Base-by-base conservation (phyloP, 2,888 invertebrate genomes). In the Choristoneura rosaceana region DNA sequence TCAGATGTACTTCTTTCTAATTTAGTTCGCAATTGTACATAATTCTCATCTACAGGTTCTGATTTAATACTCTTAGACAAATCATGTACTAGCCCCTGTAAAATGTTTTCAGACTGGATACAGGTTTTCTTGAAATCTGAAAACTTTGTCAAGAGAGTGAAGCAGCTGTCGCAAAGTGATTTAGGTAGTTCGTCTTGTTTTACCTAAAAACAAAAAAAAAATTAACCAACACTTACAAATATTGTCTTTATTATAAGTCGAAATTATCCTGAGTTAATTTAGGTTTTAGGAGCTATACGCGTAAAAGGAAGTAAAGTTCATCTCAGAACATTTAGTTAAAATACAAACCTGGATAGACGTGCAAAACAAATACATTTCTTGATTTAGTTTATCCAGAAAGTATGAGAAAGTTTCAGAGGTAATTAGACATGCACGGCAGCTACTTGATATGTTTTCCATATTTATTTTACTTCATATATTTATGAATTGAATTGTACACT, bases 361-460 rank as follows among this genome's bases (percentile, higher is more conserved):
- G 75, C 94, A 94, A 80, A 89, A 94, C 61, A 76, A 84, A 78
- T 87, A 94, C 45, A 85, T 77, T 74, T 91, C 89, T 2, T 88
- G 79, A 34, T 90, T 85, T 74, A 92, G 89, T 52, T 90, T 82
- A 75, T 84, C 87, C 50, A 94, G 78, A 69, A 80, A 76, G 76
- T 89, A 90, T 1, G 78, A 82, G 73, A 90, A 90, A 2, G 86
- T 80, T 74, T 89, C 86, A 73, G 87, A 84, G 0, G 83, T 78
- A 70, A 76, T 77, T n/a, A 94, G 84, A 76, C 94, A 94, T 15
- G 91, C 91, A 17, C 93, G 88, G 78, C 94, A 94, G 71, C 91
- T 75, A 76, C 86, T 82, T 76, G 80, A 82, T 77, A 80, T 69
- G 77, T 79, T 64, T 55, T 76, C 70, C 82, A 83, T 85, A 60